These are phyloP conservation scores for Trachelipus rathkii DNA, from an alignment of 1,140 invertebrate genomes.

Conservation along the genomic window DNA sequence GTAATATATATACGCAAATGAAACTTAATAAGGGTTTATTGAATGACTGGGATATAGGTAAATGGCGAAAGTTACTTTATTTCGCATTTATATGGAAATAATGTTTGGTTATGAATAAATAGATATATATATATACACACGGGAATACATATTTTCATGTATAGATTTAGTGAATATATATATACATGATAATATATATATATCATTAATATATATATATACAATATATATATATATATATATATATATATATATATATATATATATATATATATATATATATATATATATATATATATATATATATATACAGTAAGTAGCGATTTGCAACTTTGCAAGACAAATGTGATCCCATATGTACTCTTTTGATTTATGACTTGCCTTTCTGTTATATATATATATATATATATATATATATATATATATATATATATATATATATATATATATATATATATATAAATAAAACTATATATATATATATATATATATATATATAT, in stretches of 20 bases:
- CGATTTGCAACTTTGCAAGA: too few relatives aligned
- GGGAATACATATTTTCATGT: neutral
- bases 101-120: too few relatives aligned
- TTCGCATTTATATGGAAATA: neutral
- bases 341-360: too few relatives aligned
- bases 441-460: neutral
- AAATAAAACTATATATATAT: neutral
- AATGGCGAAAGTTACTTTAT: neutral
- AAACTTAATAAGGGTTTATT: neutral
- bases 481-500: neutral
- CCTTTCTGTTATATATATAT: too few relatives aligned
- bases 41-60: neutral
- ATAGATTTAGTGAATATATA: constrained; percentile 4
- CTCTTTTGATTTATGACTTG: too few relatives aligned
- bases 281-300: constrained; percentile 11
- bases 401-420: constrained; percentile 10
- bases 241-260: constrained; percentile 11
- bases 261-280: constrained; percentile 9
- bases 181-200: constrained; percentile 11
- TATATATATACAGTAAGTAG: neutral
- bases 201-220: constrained; percentile 10
- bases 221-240: constrained; percentile 12
- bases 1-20: neutral
- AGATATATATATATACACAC: too few relatives aligned
- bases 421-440: neutral